Conservation (phyloP, 2,113 vertebrate genomes). For the Engraulis encrasicolus region DNA sequence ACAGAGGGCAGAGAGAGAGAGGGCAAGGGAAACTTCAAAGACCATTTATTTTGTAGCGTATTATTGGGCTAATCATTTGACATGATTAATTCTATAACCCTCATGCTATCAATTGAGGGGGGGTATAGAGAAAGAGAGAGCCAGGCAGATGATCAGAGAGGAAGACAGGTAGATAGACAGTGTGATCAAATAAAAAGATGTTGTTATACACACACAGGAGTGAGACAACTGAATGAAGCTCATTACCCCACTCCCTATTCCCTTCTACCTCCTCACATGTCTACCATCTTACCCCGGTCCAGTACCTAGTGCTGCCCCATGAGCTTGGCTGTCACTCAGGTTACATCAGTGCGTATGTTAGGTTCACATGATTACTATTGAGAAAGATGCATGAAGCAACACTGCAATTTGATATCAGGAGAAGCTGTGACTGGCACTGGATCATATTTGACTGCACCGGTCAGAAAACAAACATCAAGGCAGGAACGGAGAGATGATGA, state of each 20-base stretch:
- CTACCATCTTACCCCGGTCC: no score
- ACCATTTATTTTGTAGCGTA: no score
- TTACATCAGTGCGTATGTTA: background rate
- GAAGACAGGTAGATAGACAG: background rate
- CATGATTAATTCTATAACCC: no score
- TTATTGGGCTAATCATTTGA: no score
- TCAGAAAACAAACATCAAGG: background rate
- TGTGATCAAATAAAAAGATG: background rate
- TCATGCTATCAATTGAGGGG: no score
- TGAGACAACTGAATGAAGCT: no score
- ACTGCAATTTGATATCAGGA: background rate
- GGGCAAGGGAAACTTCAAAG: background rate
- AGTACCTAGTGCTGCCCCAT: no score
- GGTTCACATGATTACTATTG: conserved; percentile 28
- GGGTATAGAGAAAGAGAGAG: background rate
- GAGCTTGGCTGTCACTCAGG: background rate
- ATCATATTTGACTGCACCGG: background rate
- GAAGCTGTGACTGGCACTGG: background rate
- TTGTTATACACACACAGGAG: background rate
- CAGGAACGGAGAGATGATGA: background rate
- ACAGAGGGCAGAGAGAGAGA: background rate
- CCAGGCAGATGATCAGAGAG: background rate
- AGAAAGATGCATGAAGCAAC: conserved; percentile 22
- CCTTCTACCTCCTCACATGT: no score
- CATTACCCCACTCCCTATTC: no score